A percentile compares a stretch with the other conserved stretches of the same genome.
Conservation (phyloP, 2,888 invertebrate genomes). For the Penaeus monodon region DNA sequence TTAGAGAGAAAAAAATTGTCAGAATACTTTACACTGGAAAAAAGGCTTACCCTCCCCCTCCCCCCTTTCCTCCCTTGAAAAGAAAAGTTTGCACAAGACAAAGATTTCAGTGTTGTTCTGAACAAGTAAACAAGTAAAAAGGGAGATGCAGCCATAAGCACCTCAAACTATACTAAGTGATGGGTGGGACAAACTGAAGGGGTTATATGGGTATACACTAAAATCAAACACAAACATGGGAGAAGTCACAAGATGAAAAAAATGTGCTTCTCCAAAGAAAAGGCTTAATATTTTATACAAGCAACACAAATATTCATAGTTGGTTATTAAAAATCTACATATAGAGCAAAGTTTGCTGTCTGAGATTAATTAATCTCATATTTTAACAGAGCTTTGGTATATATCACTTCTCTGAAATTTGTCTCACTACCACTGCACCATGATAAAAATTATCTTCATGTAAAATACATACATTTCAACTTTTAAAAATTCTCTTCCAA, state of each 20-base stretch:
- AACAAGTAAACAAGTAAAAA: too few relatives aligned
- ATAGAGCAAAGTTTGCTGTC: constrained; percentile 32
- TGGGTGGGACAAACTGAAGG: too few relatives aligned
- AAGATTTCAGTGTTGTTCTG: too few relatives aligned
- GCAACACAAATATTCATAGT: constrained; percentile 41
- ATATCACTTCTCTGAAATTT: constrained; percentile 41
- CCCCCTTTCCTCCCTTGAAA: too few relatives aligned
- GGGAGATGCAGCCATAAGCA: too few relatives aligned
- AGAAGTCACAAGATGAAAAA: too few relatives aligned
- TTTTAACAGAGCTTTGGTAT: constrained; percentile 46
- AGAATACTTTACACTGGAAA: neutral
- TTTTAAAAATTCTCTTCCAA: too few relatives aligned
- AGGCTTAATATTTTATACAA: constrained; percentile 36
- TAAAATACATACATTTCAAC: constrained; percentile 28
- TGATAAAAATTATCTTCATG: constrained; percentile 25
- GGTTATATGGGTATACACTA: too few relatives aligned
- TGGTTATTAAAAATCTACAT: constrained; percentile 31
- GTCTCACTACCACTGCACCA: constrained; percentile 44
- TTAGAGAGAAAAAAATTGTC: neutral
- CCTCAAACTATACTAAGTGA: too few relatives aligned
- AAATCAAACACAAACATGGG: too few relatives aligned
- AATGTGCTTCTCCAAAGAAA: constrained; percentile 18
- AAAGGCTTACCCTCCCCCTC: too few relatives aligned
- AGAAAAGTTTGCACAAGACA: too few relatives aligned
- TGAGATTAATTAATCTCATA: constrained; percentile 26